A percentile compares a stretch with the other conserved stretches of the same genome.
Evolutionary conservation across 2,113 vertebrate genomes (phyloP).

Genomic region (Poeciliopsis occidentalis): DNA sequence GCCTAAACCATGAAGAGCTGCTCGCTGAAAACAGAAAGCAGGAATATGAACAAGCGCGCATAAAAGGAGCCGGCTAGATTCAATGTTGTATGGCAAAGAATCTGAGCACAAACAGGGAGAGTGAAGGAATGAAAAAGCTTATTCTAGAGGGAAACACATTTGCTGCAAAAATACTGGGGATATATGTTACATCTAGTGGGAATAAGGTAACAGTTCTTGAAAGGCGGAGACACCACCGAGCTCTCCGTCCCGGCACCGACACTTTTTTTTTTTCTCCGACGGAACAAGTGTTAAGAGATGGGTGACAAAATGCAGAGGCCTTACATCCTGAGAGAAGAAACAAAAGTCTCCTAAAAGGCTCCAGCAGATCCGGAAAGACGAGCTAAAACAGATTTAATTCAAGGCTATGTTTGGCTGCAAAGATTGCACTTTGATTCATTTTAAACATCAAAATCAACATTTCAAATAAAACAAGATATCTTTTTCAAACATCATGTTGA

Average conservation of each 20-base stretch:
- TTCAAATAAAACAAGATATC: not conserved
- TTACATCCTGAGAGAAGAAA: not conserved
- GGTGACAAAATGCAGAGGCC: constrained; percentile 1
- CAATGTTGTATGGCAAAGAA: constrained; percentile 69
- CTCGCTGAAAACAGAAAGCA: constrained; percentile 60
- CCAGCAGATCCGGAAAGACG: not conserved
- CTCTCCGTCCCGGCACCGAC: constrained; percentile 5
- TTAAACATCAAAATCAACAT: not conserved
- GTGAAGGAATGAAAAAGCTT: constrained; percentile 30
- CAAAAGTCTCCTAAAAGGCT: not conserved
- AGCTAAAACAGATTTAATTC: not conserved
- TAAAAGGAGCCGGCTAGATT: constrained; percentile 67
- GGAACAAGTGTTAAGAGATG: constrained; percentile 5
- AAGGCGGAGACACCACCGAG: not conserved
- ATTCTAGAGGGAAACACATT: constrained; percentile 53
- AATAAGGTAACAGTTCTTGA: constrained; percentile 32
- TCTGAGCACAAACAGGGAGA: constrained; percentile 31
- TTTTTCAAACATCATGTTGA: not conserved
- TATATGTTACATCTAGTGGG: constrained; percentile 53
- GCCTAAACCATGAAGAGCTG: constrained; percentile 55
- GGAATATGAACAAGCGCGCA: constrained; percentile 49
- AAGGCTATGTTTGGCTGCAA: no score
- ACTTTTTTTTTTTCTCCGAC: not conserved
- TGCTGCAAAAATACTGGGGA: constrained; percentile 54
- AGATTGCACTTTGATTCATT: no score